Evolutionary conservation across 2,888 invertebrate species (phyloP), one percentile per base, ranked within the genome.

Genomic region (Sepiola atlantica): DNA sequence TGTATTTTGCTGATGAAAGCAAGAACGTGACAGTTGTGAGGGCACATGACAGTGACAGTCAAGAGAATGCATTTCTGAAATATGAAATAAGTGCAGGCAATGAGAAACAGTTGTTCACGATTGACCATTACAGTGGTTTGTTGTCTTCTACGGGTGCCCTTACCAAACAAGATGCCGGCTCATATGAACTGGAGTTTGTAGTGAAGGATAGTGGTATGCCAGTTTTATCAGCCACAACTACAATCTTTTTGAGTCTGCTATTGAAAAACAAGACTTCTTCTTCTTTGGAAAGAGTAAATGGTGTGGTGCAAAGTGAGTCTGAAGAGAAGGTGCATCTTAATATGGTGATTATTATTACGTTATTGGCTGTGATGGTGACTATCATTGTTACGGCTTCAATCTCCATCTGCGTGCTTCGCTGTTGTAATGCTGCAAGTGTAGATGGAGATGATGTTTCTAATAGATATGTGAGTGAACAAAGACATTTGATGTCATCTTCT

Each of bases 1-100:
- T 77, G 10, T 77, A 77, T 77, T 77, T 77, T 77, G 77, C 32
- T 77, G 77, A 77, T 77, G 77, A 77, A 77, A 77, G 77, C 77
- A 77, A 77, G n/a, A 77, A 77, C n/a, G 16, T 77, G n/a, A 77
- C 77, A 77, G 77, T 77, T 77, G 77, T 77, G 77, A 77, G 77
- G 77, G 77, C 77, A 77, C 77, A 77, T 77, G 77, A 77, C n/a
- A 77, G 77, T 77, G 77, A 77, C n/a, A 77, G 77, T 77, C 77
- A 77, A 77, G 77, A 77, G 77, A 77, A 77, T 77, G 77, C 77
- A n/a, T 77, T 77, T 77, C 77, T 77, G 16, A n/a, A n/a, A 77
- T 77, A 77, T 77, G 77, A 77, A 77, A 77, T 77, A 77, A 77
- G 77, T 32, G n/a, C 77, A 77, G 77, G 77, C 77, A 77, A 77